A percentile compares a stretch with the other conserved stretches of the same genome.
phyloP scores from a whole-genome alignment of 2,113 vertebrate species.

The Myotis lucifugus region DNA sequence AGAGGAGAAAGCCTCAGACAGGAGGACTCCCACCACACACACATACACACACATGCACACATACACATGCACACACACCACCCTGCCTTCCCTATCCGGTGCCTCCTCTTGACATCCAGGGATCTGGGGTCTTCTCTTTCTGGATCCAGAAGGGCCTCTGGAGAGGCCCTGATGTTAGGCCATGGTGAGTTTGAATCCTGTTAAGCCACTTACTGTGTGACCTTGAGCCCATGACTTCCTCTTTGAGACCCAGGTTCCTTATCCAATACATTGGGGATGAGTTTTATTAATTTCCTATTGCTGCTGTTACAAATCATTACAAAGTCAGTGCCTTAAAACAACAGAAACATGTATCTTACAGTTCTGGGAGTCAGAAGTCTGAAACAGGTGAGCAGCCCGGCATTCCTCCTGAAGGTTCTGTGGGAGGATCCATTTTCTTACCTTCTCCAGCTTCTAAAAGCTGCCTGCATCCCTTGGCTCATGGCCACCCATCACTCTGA shows the following conservation, averaged over 20 bases:
- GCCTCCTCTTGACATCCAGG: not conserved
- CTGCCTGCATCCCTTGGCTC: not conserved
- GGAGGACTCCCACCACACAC: not conserved
- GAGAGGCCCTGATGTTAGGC: not conserved
- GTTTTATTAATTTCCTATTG: not conserved
- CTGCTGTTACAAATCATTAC: not conserved
- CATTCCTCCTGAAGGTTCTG: not conserved
- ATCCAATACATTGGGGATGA: not conserved
- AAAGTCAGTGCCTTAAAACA: not conserved
- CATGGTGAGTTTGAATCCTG: not conserved
- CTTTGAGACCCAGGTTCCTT: not conserved
- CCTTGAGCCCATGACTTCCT: not conserved
- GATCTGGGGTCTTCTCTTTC: not conserved
- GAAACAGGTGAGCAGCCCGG: not conserved
- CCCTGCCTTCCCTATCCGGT: not conserved
- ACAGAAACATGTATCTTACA: not conserved
- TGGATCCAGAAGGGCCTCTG: not conserved
- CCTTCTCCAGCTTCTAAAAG: not conserved
- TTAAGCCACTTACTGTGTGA: not conserved
- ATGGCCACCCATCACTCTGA: not conserved
- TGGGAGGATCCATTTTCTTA: not conserved
- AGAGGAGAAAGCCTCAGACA: not conserved
- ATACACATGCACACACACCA: not conserved
- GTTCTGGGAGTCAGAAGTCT: not conserved
- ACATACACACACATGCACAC: not conserved